Evolutionary conservation across 1,140 invertebrate genomes (phyloP).

Genomic region (Aphelenchoides fujianensis): DNA sequence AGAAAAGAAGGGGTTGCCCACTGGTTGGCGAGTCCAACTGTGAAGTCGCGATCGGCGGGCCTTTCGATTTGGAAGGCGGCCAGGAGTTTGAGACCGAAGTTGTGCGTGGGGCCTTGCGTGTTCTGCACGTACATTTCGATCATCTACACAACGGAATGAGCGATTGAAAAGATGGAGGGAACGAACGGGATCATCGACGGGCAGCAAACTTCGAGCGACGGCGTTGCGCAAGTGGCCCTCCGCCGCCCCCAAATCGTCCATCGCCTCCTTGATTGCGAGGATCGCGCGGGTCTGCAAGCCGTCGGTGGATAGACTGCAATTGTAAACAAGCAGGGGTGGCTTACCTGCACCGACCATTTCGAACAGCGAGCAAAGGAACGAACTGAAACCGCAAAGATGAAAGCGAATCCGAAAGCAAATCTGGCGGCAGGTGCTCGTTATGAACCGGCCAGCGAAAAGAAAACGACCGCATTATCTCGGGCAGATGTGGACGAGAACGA

Average conservation of each 20-base stretch:
- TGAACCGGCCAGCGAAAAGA: too few species aligned
- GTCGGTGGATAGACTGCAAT: not conserved
- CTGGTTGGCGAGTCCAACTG: not conserved
- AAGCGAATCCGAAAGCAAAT: too few species aligned
- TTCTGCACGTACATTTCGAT: not conserved
- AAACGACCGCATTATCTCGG: too few species aligned
- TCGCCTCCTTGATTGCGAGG: not conserved
- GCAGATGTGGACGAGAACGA: too few species aligned
- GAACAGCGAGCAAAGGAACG: too few species aligned
- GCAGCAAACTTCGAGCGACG: not conserved
- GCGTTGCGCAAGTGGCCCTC: not conserved
- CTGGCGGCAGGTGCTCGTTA: too few species aligned
- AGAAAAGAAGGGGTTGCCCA: too few species aligned
- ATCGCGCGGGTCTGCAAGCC: not conserved
- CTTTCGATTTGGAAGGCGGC: not conserved
- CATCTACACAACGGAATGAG: not conserved
- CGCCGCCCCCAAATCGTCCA: not conserved
- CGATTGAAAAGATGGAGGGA: not conserved
- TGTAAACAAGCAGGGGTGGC: not conserved
- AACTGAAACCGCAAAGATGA: too few species aligned
- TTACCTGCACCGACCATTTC: not conserved
- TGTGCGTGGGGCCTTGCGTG: not conserved
- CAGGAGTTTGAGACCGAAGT: not conserved
- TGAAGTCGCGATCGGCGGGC: not conserved
- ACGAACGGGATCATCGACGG: slow-evolving; percentile 1